Conservation (phyloP, 2,888 invertebrate genomes). For the Eucera pruinosa region DNA sequence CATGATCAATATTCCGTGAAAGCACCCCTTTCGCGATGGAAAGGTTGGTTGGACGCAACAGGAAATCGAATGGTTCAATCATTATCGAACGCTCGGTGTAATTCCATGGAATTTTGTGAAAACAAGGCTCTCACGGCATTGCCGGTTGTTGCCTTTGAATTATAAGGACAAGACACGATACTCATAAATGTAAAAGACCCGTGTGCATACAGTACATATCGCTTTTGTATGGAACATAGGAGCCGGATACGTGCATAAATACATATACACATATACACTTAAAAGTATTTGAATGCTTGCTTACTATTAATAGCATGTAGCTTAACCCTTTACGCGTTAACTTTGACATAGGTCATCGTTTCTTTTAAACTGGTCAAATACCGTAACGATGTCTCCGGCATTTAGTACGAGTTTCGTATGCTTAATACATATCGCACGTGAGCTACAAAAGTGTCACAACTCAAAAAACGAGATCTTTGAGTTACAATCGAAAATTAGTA, state of each 20-base stretch:
- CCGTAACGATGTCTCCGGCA: too few relatives aligned
- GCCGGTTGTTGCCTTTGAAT: conserved; percentile 13
- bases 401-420: too few relatives aligned
- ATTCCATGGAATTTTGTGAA: conserved; percentile 1
- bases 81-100: conserved; percentile 1
- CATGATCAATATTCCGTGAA: background rate
- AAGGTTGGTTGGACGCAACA: background rate
- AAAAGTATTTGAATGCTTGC: background rate
- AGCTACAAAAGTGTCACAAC: too few relatives aligned
- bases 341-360: too few relatives aligned
- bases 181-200: conserved; percentile 6
- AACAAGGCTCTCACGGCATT: background rate
- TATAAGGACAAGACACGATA: conserved; percentile 19
- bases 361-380: too few relatives aligned
- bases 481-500: too few relatives aligned
- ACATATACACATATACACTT: background rate
- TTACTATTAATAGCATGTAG: too few relatives aligned
- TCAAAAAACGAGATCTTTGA: too few relatives aligned
- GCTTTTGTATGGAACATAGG: background rate
- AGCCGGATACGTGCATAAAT: background rate
- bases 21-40: background rate
- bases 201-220: background rate
- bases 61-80: conserved; percentile 28
- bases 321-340: too few relatives aligned
- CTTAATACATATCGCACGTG: too few relatives aligned